Base-by-base conservation (phyloP, 2,797 vertebrate genomes). In the Anguilla pacifica region DNA sequence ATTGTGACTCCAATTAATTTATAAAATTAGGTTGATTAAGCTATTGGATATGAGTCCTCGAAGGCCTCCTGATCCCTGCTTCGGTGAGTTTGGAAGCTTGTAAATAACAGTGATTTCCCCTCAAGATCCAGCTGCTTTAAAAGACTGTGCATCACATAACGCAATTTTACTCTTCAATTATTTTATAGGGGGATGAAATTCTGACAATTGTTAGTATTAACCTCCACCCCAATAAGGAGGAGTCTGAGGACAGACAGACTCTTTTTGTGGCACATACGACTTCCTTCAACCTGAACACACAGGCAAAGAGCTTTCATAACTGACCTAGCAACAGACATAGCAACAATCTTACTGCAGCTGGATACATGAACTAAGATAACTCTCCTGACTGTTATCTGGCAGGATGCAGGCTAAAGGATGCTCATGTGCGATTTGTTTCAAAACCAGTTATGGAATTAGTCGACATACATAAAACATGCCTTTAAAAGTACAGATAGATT, bases 1-100 rank as follows among this genome's bases (percentile, higher is more conserved):
- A 94, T 93, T 93, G 77, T 86, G 39, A 88, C 91, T 92, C 90
- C 89, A 93, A 93, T 95, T 94, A 89, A 91, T 95, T 93, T 91
- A 3, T 74, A 91, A 81, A 86, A 92, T 93, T 86, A 92, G 88
- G 93, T 91, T 93, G 94, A 94, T 95, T 94, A 93, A 91, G 90
- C 84, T 86, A 81, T 86, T 85, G 87, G 88, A 94, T 25, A 19
- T 25, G 57, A 67, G 59, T 46, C 31, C n/a, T 39, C 11, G 43
- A 82, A 51, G 25, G 22, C 43, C 79, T 49, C 43, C 9, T 1
- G 13, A 28, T 74, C 15, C 10, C 0, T 39, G 28, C 74, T 79
- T 22, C 15, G 74, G 43, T 79, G 74, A 46, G 39, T 43, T 46
- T 79, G 1, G 39, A 43, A 22, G 39, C 35, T 25, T 79, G 74